These are phyloP conservation scores for Geopemphigus sp. DNA, from an alignment of 1,140 invertebrate species.

Conservation along the genomic window DNA sequence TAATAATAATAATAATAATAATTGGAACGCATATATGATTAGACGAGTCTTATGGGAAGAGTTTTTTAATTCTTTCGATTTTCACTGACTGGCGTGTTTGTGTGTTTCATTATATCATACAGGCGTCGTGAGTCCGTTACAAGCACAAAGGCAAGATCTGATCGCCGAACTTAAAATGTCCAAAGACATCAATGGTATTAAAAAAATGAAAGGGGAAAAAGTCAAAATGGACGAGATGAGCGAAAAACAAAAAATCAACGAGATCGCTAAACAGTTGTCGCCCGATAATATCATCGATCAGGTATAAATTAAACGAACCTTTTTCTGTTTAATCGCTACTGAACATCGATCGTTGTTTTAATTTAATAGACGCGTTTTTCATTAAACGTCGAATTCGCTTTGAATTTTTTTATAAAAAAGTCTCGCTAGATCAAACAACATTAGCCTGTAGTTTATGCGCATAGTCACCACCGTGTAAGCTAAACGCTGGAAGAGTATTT, in stretches of 20 bases:
- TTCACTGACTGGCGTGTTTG: constrained; percentile 28
- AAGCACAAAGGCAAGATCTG: constrained; percentile 76
- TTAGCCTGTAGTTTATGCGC: too few relatives aligned
- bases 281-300: constrained; percentile 85
- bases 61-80: constrained; percentile 24
- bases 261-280: constrained; percentile 80
- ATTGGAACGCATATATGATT: too few relatives aligned
- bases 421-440: too few relatives aligned
- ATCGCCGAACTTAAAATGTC: constrained; percentile 88
- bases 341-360: too few relatives aligned
- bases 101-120: constrained; percentile 55
- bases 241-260: constrained; percentile 76
- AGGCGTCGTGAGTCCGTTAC: constrained; percentile 62
- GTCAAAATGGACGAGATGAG: constrained; percentile 75
- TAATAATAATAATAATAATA: too few relatives aligned
- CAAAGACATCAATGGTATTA: constrained; percentile 84
- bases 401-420: too few relatives aligned
- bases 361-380: too few relatives aligned
- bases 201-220: constrained; percentile 83
- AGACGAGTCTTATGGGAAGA: too few relatives aligned
- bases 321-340: too few relatives aligned
- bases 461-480: too few relatives aligned
- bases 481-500: too few relatives aligned
- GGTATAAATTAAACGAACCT: constrained; percentile 58
- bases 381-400: too few relatives aligned